Percentiles rank a stretch among this genome's conserved stretches.
Evolutionary conservation across 1,140 invertebrate genomes (phyloP).

Genomic region (Homarus americanus): DNA sequence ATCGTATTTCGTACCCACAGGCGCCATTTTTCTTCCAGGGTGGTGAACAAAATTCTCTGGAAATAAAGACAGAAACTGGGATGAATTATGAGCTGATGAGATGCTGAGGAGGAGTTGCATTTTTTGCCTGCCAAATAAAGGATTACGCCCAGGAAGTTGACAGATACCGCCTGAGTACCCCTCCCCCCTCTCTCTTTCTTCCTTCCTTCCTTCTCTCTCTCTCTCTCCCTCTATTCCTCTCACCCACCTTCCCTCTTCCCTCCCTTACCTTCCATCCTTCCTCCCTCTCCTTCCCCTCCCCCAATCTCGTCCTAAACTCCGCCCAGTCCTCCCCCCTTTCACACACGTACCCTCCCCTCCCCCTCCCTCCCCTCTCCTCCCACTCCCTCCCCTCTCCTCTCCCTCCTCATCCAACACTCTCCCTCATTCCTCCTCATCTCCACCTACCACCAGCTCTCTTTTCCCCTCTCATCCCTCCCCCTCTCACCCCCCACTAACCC

Average conservation of each 20-base stretch:
- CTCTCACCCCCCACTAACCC: background rate
- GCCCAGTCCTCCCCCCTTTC: background rate
- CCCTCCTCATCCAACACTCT: background rate
- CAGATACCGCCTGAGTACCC: conserved; percentile 14
- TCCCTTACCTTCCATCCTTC: background rate
- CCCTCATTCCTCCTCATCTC: background rate
- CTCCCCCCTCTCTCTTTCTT: background rate
- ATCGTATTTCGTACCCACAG: conserved; percentile 31
- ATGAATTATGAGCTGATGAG: conserved; percentile 46
- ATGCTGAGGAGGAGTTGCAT: conserved; percentile 25
- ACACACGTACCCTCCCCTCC: background rate
- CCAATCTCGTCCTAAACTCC: background rate
- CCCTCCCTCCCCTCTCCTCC: background rate
- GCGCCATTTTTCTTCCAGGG: conserved; percentile 45
- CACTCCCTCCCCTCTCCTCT: background rate
- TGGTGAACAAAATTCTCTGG: conserved; percentile 49
- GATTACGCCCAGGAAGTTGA: conserved; percentile 57
- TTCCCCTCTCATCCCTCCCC: too few relatives aligned
- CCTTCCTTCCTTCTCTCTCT: background rate
- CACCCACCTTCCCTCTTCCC: background rate
- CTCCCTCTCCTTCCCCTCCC: background rate
- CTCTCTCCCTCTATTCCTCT: too few relatives aligned
- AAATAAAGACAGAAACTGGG: conserved; percentile 40
- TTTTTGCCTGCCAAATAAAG: conserved; percentile 61
- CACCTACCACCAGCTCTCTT: too few relatives aligned